These are phyloP conservation scores for Catharus fuscescens DNA, from an alignment of 2,113 vertebrate genomes.

Conservation along the genomic window DNA sequence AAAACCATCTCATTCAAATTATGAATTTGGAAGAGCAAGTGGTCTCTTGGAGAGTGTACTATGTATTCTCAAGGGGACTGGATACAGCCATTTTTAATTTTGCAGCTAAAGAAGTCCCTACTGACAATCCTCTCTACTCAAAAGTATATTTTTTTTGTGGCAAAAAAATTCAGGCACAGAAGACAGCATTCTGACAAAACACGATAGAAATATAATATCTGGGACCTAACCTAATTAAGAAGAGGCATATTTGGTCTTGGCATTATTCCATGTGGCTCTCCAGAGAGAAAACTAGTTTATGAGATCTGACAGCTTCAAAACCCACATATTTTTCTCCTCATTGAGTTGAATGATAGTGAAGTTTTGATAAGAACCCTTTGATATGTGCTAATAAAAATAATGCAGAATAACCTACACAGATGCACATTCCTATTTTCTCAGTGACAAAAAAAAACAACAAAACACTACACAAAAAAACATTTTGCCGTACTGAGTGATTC, in stretches of 20 bases:
- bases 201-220: constrained; percentile 27
- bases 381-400: constrained; percentile 18
- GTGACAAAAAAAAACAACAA: neutral
- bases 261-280: constrained; percentile 15
- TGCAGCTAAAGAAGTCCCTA: neutral
- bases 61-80: neutral
- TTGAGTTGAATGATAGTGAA: neutral
- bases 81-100: neutral
- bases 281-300: constrained; percentile 22
- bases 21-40: neutral
- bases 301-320: constrained; percentile 26
- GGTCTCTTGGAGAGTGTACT: neutral
- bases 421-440: neutral
- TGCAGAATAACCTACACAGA: neutral
- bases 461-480: neutral
- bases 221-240: constrained; percentile 30
- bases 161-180: neutral
- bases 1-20: neutral
- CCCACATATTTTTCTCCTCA: neutral
- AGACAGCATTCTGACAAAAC: neutral
- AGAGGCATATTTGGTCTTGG: neutral
- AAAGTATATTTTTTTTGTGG: neutral
- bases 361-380: neutral
- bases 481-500: neutral
- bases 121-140: neutral